Percentiles rank a stretch among this genome's conserved stretches.
phyloP scores from a whole-genome alignment of 2,113 vertebrate genomes.

The Tachuris rubrigastra region DNA sequence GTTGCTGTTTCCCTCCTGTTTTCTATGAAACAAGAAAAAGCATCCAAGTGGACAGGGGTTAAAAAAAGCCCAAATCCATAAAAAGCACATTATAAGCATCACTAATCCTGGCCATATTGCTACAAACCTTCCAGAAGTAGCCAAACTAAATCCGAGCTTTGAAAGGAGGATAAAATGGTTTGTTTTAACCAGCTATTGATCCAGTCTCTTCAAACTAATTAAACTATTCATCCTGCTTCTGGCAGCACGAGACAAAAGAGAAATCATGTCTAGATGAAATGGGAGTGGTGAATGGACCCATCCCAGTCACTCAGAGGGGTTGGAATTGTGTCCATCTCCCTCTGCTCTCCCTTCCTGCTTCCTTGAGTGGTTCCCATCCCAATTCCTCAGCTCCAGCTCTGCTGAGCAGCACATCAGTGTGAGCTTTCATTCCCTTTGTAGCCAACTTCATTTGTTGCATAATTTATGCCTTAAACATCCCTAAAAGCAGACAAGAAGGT shows the following conservation, averaged over 20 bases:
- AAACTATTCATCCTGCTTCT: not conserved
- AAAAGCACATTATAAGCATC: not conserved
- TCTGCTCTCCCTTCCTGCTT: not conserved
- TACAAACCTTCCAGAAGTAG: not conserved
- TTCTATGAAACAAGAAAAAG: not conserved
- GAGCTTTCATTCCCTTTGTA: not conserved
- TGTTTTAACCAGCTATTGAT: not conserved
- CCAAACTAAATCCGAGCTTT: not conserved
- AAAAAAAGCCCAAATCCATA: not conserved
- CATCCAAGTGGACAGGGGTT: not conserved
- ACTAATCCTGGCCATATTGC: not conserved
- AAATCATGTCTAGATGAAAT: not conserved
- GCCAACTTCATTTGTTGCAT: not conserved
- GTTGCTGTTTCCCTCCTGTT: not conserved
- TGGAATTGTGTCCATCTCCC: not conserved
- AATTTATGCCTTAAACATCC: not conserved
- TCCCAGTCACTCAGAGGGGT: not conserved
- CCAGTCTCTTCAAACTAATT: not conserved
- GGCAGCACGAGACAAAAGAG: not conserved
- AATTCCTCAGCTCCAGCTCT: not conserved
- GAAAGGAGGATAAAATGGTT: not conserved
- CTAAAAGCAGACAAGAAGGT: not conserved
- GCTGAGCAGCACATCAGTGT: not conserved
- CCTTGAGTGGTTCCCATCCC: not conserved
- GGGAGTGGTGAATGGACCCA: not conserved